Base-by-base conservation (phyloP, 2,113 vertebrate species). In the Rhinopomastus cyanomelas region DNA sequence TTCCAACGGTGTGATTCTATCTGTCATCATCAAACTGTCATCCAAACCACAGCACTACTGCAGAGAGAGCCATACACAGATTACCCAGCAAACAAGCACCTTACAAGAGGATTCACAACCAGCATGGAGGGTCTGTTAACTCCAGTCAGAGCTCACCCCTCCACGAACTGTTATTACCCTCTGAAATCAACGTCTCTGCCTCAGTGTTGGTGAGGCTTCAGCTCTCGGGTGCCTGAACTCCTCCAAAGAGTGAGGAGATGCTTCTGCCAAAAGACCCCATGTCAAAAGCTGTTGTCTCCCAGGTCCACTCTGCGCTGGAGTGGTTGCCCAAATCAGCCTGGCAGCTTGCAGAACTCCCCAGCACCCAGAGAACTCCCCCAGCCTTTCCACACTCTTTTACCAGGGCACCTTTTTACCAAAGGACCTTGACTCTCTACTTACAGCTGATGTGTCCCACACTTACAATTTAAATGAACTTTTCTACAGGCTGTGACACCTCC, bases 81-180 rank as follows among this genome's bases (percentile, higher is more conserved):
- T 67, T 16, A 23, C 39, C 74, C 3, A 2, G 23, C 53, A 57
- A 49, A 18, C 13, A 71, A 78, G n/a, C 8, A 14, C 23, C n/a
- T 5, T 2, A 44, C 0, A 2, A 66, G 37, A 0, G 1, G 69
- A 16, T 48, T 36, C 7, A 0, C 29, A 16, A 9, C 22, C 48
- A 27, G 32, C 2, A 4, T 2, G 6, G 30, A 32, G 16, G 2
- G 5, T 12, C 27, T 37, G 16, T 3, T 36, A 69, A 30, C 27
- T 29, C 30, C 26, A 59, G 55, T 0, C 36, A 32, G 51, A 72
- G 17, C 30, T 79, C 71, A 61, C 25, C 32, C 36, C 30, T 53
- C 59, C 9, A 10, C 62, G 49, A 27, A 25, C 21, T 21, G 11
- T 16, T 2, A 0, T 8, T 9, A 62, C 27, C 27, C 26, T 64